Evolutionary conservation across 2,888 invertebrate genomes (phyloP).

Genomic region (Osmoderma eremita): DNA sequence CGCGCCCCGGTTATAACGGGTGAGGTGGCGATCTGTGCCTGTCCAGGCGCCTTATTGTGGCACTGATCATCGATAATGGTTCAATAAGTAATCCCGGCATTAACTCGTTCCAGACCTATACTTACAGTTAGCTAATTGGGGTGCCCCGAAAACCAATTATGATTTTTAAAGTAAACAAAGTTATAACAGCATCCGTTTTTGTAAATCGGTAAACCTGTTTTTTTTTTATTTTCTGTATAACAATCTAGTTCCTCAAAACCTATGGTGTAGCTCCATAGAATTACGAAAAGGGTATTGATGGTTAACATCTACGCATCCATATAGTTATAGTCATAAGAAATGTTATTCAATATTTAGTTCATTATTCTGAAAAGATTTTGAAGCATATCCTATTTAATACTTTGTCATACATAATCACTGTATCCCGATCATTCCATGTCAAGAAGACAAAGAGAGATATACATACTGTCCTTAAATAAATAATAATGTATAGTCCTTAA

Average conservation of each 20-base stretch:
- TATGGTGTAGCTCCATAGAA: conserved; percentile 14
- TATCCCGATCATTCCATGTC: too few relatives aligned
- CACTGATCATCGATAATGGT: conserved; percentile 60
- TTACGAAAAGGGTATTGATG: conserved; percentile 17
- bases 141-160: conserved; percentile 61
- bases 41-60: conserved; percentile 57
- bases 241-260: conserved; percentile 38
- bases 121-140: conserved; percentile 63
- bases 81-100: conserved; percentile 61
- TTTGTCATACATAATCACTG: too few relatives aligned
- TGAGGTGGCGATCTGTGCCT: conserved; percentile 44
- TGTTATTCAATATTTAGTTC: too few relatives aligned
- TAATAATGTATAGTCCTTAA: too few relatives aligned
- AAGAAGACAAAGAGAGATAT: too few relatives aligned
- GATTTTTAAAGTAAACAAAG: conserved; percentile 61
- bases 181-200: conserved; percentile 54
- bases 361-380: too few relatives aligned
- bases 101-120: conserved; percentile 60
- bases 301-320: too few relatives aligned
- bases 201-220: conserved; percentile 49
- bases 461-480: too few relatives aligned
- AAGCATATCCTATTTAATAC: too few relatives aligned
- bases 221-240: too few relatives aligned
- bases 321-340: too few relatives aligned
- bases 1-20: conserved; percentile 36